Base-by-base conservation (phyloP, 2,888 invertebrate genomes). In the Eutolmus rufibarbis region DNA sequence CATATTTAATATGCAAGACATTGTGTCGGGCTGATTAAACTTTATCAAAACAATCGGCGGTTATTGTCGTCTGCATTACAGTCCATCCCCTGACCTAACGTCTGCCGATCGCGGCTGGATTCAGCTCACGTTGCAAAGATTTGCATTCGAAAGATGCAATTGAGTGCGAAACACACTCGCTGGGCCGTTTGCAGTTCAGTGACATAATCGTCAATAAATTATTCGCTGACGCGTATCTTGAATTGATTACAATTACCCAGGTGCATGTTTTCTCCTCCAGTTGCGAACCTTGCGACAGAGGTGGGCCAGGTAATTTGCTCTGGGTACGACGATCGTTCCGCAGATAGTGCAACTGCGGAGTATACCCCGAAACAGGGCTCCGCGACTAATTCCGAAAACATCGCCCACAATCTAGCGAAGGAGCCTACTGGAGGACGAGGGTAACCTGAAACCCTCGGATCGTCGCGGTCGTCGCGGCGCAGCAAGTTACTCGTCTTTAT, bases 401-500 rank as follows among this genome's bases (percentile, higher is more conserved):
- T 66, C 85, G 85, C 74, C 85, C 57, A 85, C 85, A 43, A 85
- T 85, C 74, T 40, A 46, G 19, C 79, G 23, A 46, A 0, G 79
- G 23, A 28, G 23, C 43, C 85, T 74, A 43, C 85, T 85, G 85
- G 28, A 28, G 85, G n/a, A 12, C 23, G 66, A 23, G 74, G 40
- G 76, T 84, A 84, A 84, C 40, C 74, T 37, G 84, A 84, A 84
- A 84, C 84, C 84, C 1, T 66, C 4, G 43, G 31, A 19, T n/a
- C 40, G 40, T 12, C 40, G 40, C 40, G 40, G 43, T 46, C 43
- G 43, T 16, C 85, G 8, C 14, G 43, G 74, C 9, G 46, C 74
- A 85, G 40, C 85, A 74, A 85, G 74, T 84, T 74, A 74, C 34
- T 40, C 12, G 84, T 85, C 85, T 85, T 85, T 85, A 85, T 85